Evolutionary conservation across 2,797 vertebrate genomes (phyloP).

Genomic region (Syndactyla subalaris): DNA sequence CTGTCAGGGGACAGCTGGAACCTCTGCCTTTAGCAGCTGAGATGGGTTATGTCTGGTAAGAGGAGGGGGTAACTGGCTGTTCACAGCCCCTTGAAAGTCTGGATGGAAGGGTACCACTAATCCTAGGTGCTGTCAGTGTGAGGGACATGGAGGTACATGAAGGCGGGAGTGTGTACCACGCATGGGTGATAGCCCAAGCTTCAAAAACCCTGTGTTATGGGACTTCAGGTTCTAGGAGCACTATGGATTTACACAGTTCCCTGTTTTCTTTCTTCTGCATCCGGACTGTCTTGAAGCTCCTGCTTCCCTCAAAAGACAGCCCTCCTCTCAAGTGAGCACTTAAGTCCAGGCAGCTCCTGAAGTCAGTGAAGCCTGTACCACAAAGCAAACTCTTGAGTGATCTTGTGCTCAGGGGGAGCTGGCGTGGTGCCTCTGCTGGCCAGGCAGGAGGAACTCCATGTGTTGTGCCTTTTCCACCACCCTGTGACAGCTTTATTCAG

Average conservation of each 20-base stretch:
- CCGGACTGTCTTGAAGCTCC: neutral
- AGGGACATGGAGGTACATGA: neutral
- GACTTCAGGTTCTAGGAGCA: neutral
- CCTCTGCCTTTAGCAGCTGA: neutral
- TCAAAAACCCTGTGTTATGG: neutral
- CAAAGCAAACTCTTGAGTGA: neutral
- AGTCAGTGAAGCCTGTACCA: neutral
- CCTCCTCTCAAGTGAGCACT: neutral
- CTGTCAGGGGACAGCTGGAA: neutral
- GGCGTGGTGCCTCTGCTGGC: rapidly evolving
- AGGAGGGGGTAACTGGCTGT: neutral
- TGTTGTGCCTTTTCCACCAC: neutral
- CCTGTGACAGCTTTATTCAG: neutral
- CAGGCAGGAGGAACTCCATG: neutral
- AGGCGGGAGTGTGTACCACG: rapidly evolving
- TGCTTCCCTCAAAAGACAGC: neutral
- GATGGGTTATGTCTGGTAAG: neutral
- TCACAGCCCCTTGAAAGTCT: neutral
- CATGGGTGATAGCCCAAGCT: too few relatives aligned
- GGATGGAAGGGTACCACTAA: neutral
- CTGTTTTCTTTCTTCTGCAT: neutral
- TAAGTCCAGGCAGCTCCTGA: neutral
- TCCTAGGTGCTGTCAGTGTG: neutral
- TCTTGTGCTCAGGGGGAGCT: rapidly evolving
- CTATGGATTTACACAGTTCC: neutral